Conservation (phyloP, 2,113 vertebrate genomes). For the Tor tambroides region DNA sequence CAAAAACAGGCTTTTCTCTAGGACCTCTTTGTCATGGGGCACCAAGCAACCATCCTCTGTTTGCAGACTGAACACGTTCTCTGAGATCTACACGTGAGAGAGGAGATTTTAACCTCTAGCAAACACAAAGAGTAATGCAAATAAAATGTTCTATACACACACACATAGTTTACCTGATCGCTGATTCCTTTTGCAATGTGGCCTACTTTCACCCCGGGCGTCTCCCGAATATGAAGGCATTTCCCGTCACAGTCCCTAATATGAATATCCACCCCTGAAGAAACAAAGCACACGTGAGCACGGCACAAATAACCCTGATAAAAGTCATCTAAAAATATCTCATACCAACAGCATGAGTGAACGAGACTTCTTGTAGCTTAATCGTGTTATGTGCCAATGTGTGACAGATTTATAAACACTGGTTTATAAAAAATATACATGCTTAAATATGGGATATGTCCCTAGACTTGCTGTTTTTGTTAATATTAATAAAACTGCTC, state of each 20-base stretch:
- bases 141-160: neutral
- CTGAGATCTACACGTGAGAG: constrained; percentile 80
- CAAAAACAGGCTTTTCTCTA: constrained; percentile 84
- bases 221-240: constrained; percentile 88
- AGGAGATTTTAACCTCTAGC: neutral
- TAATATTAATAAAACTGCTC: neutral
- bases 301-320: neutral
- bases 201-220: constrained; percentile 87
- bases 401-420: neutral
- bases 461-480: neutral
- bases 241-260: constrained; percentile 85
- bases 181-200: constrained; percentile 95
- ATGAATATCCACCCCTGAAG: constrained; percentile 88
- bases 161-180: constrained; percentile 84
- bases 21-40: constrained; percentile 84
- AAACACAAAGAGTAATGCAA: neutral
- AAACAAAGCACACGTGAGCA: constrained; percentile 25
- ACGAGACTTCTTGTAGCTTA: neutral
- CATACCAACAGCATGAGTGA: accelerated
- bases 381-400: neutral
- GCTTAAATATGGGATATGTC: neutral
- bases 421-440: neutral
- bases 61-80: constrained; percentile 88
- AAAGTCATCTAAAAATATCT: neutral
- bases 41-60: constrained; percentile 82